These are phyloP conservation scores for Anolis carolinensis DNA, from an alignment of 2,113 vertebrate genomes.

Conservation along the genomic window DNA sequence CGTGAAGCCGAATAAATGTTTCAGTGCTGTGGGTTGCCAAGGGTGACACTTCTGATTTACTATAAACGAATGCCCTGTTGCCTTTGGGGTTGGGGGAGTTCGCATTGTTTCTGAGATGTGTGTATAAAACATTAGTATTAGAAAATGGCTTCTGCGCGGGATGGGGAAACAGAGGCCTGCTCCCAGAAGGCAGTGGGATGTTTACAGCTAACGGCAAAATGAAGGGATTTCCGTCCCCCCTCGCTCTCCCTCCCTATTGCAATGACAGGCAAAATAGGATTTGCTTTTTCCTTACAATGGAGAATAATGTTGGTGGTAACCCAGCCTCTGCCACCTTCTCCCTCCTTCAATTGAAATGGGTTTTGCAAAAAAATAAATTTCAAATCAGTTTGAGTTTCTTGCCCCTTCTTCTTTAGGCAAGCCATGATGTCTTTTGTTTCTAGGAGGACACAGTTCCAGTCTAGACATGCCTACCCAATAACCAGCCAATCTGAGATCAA, in stretches of 20 bases:
- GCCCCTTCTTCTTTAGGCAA: slow-evolving; percentile 54
- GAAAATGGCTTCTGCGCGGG: slow-evolving; percentile 81
- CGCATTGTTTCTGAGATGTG: slow-evolving; percentile 81
- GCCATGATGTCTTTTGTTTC: slow-evolving; percentile 69
- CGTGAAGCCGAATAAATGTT: slow-evolving; percentile 99
- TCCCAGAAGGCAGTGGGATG: slow-evolving; percentile 79
- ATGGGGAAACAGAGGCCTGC: slow-evolving; percentile 78
- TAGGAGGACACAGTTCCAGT: neutral
- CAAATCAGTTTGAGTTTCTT: slow-evolving; percentile 79
- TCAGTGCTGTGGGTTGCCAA: slow-evolving; percentile 95
- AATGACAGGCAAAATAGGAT: slow-evolving; percentile 83
- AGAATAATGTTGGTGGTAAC: slow-evolving; percentile 83
- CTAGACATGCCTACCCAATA: neutral
- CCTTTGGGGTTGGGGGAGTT: slow-evolving; percentile 88
- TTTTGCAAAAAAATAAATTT: neutral
- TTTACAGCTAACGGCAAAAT: slow-evolving; percentile 85
- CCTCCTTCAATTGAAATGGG: slow-evolving; percentile 78
- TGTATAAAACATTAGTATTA: slow-evolving; percentile 87
- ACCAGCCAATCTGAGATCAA: neutral
- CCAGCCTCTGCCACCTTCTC: slow-evolving; percentile 69
- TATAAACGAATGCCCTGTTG: slow-evolving; percentile 97
- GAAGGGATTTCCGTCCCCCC: slow-evolving; percentile 77
- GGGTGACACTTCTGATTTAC: slow-evolving; percentile 99
- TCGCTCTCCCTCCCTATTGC: slow-evolving; percentile 69
- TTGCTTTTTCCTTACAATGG: slow-evolving; percentile 79